Conservation (phyloP, 2,888 invertebrate species). For the Dicyrtoma fusca region DNA sequence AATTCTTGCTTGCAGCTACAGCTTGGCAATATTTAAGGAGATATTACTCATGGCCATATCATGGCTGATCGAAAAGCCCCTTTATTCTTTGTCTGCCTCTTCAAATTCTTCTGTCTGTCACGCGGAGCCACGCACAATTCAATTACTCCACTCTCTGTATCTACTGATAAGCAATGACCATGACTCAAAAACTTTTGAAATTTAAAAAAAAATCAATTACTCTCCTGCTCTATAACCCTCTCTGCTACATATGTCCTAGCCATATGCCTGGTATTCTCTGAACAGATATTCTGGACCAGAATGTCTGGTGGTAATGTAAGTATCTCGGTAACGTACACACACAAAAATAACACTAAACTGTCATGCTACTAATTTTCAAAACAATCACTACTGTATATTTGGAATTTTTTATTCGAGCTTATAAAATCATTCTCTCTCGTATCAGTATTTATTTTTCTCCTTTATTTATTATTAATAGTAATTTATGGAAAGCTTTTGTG, state of each 20-base stretch:
- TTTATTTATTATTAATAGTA: background rate
- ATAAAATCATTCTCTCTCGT: background rate
- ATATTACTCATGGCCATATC: constrained; percentile 26
- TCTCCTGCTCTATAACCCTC: too few relatives aligned
- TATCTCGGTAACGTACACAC: constrained; percentile 12
- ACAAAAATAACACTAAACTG: too few relatives aligned
- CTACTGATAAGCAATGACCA: too few relatives aligned
- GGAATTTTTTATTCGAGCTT: background rate
- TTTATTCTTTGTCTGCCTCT: constrained; percentile 27
- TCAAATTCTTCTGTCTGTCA: constrained; percentile 8
- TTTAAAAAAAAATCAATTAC: constrained; percentile 11
- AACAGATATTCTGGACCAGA: background rate
- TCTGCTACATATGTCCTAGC: too few relatives aligned
- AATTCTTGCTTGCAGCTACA: constrained; percentile 39
- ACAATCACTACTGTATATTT: background rate
- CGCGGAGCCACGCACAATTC: background rate
- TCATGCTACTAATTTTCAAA: background rate
- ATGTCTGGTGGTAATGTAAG: constrained; percentile 15
- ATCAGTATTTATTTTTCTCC: background rate
- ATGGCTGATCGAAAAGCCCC: constrained; percentile 20
- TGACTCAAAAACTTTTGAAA: too few relatives aligned
- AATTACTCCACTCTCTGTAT: background rate
- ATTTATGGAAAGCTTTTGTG: background rate
- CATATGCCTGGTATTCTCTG: background rate
- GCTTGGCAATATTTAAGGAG: constrained; percentile 33